Evolutionary conservation across 2,113 vertebrate species (phyloP).

Genomic region (Tetraodon nigroviridis): DNA sequence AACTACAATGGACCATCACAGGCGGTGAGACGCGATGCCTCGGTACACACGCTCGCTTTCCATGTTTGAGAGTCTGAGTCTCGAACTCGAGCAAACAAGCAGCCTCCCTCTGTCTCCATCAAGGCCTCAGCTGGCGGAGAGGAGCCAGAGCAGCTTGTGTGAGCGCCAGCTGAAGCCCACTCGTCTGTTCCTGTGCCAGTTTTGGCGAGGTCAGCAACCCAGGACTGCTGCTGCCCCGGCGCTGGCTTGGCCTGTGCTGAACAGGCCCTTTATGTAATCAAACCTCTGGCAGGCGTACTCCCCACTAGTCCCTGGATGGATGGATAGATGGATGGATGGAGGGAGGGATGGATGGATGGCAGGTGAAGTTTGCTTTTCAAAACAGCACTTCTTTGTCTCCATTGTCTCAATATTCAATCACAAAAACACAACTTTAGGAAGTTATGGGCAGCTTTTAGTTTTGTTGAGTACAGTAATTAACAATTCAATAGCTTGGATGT

Average conservation of each 20-base stretch:
- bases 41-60: too few relatives aligned
- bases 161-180: constrained; percentile 59
- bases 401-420: not conserved
- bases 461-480: not conserved
- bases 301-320: constrained; percentile 41
- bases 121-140: constrained; percentile 56
- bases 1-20: too few relatives aligned
- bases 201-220: constrained; percentile 74
- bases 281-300: constrained; percentile 60
- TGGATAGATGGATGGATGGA: constrained; percentile 9
- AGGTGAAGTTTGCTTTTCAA: constrained; percentile 43
- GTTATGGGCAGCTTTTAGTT: not conserved
- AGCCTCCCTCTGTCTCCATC: constrained; percentile 35
- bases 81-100: constrained; percentile 13
- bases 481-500: not conserved
- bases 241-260: constrained; percentile 74
- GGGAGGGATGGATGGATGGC: constrained; percentile 13
- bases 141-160: constrained; percentile 44
- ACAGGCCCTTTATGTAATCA: constrained; percentile 75
- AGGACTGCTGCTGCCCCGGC: constrained; percentile 65
- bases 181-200: constrained; percentile 71
- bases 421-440: not conserved
- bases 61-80: too few relatives aligned
- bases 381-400: constrained; percentile 43
- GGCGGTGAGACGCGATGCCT: too few relatives aligned